Conservation (phyloP, 2,797 vertebrate genomes). For the Mormyrus hasselquistii region DNA sequence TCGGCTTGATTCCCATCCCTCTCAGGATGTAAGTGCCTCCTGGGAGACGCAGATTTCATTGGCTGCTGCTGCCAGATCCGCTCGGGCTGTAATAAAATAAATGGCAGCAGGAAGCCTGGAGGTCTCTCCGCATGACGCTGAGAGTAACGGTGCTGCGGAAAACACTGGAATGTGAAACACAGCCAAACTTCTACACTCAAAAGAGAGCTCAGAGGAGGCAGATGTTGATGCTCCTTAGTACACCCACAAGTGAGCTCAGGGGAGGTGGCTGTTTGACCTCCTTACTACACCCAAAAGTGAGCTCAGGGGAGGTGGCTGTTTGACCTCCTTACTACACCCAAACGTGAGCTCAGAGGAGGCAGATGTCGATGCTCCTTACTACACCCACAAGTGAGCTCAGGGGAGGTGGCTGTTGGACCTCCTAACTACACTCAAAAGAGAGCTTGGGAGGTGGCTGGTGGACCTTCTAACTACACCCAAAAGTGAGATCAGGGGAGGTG, state of each 20-base stretch:
- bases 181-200: neutral
- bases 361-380: neutral
- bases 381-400: neutral
- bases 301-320: neutral
- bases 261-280: neutral
- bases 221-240: neutral
- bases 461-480: neutral
- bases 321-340: neutral
- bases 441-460: neutral
- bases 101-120: neutral
- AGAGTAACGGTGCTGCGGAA: neutral
- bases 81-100: neutral
- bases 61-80: neutral
- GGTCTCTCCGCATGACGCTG: neutral
- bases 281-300: neutral
- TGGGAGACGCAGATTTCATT: constrained; percentile 11
- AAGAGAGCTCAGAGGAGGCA: neutral
- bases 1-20: constrained; percentile 11
- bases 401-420: neutral
- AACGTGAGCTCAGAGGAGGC: neutral
- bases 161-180: neutral
- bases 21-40: neutral
- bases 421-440: neutral
- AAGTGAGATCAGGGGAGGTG: neutral
- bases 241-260: neutral